Evolutionary conservation across 2,797 vertebrate genomes (phyloP).

Genomic region (Mormyrops attenuatus): DNA sequence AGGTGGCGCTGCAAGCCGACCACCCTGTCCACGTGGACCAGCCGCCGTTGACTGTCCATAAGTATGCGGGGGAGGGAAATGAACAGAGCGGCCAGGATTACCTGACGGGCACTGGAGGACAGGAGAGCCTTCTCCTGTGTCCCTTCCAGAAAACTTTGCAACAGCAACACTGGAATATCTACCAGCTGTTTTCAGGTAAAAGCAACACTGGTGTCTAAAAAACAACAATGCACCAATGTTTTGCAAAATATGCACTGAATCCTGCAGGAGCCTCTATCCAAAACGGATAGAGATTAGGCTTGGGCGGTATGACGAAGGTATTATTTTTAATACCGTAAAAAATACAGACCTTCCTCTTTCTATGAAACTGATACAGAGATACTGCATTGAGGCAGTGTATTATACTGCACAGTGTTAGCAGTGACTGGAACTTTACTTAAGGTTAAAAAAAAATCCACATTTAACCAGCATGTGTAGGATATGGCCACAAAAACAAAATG

Average conservation of each 20-base stretch:
- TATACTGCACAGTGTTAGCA: background rate
- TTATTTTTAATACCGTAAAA: background rate
- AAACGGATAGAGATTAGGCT: background rate
- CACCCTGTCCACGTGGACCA: constrained; percentile 99
- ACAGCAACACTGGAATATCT: background rate
- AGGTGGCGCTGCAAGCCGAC: constrained; percentile 94
- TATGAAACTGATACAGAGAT: background rate
- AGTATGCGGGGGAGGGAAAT: constrained; percentile 31
- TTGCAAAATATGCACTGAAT: background rate
- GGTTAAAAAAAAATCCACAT: background rate
- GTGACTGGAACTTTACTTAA: background rate
- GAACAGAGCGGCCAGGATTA: constrained; percentile 73
- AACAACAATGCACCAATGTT: background rate
- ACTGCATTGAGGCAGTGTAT: background rate
- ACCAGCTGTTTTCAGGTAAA: background rate
- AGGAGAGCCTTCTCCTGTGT: background rate
- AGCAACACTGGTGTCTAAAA: background rate
- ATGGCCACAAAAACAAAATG: background rate
- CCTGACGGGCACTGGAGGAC: constrained; percentile 60
- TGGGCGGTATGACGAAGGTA: background rate
- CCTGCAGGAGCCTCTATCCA: background rate
- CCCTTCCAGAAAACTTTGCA: background rate
- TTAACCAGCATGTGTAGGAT: background rate
- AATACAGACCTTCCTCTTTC: background rate
- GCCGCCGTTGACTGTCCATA: constrained; percentile 89